phyloP scores from a whole-genome alignment of 2,888 invertebrate species.

The Cryptocephalus moraei region DNA sequence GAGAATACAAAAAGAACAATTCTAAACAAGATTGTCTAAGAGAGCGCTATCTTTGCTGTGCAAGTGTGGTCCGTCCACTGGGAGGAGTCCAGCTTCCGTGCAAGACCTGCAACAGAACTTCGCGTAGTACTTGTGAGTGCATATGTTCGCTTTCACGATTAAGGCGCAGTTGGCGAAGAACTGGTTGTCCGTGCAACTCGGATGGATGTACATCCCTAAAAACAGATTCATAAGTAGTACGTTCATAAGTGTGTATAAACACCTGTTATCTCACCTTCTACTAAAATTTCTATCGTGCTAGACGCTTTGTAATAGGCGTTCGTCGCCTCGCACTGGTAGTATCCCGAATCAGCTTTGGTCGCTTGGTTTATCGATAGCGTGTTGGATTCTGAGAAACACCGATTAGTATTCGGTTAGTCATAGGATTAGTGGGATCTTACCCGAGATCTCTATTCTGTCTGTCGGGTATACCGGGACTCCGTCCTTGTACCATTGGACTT shows the following conservation, averaged over 20 bases:
- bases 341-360: constrained; percentile 60
- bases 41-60: constrained; percentile 9
- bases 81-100: constrained; percentile 72
- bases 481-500: constrained; percentile 76
- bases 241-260: too few species aligned
- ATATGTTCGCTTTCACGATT: constrained; percentile 76
- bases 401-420: neutral
- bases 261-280: constrained; percentile 54
- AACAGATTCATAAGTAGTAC: neutral
- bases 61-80: constrained; percentile 40
- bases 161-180: constrained; percentile 84
- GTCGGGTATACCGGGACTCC: constrained; percentile 44
- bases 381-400: constrained; percentile 50
- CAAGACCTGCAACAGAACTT: constrained; percentile 91
- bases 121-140: constrained; percentile 84
- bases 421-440: constrained; percentile 34
- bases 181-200: constrained; percentile 76
- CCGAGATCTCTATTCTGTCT: constrained; percentile 53
- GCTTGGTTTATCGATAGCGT: constrained; percentile 59
- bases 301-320: constrained; percentile 61
- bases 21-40: too few species aligned
- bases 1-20: too few species aligned
- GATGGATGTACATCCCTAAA: constrained; percentile 61
- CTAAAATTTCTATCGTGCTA: constrained; percentile 54
- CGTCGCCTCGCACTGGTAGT: constrained; percentile 72